Percentiles rank a stretch among this genome's conserved stretches.
These are phyloP conservation scores for Thunnus albacares DNA, from an alignment of 2,797 vertebrate genomes.

Conservation along the genomic window DNA sequence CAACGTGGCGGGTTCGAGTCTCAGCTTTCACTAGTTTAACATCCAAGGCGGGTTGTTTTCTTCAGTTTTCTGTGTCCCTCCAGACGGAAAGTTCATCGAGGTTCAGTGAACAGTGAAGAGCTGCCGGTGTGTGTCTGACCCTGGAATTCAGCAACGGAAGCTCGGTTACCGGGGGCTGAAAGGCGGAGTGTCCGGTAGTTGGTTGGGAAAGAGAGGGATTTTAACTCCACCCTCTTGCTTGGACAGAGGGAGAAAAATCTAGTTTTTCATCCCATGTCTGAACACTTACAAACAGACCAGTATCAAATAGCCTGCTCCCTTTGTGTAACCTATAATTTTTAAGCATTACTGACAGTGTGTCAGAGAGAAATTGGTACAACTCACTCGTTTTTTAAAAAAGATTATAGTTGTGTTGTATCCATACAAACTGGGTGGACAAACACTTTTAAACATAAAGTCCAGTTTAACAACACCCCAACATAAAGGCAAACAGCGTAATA, in stretches of 20 bases:
- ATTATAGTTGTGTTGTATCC: no score
- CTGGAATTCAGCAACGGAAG: slow-evolving; percentile 75
- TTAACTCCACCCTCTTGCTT: slow-evolving; percentile 72
- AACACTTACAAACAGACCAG: neutral
- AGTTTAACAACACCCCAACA: neutral
- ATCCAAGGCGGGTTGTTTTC: neutral
- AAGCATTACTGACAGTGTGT: no score
- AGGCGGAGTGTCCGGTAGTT: slow-evolving; percentile 80
- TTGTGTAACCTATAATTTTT: no score
- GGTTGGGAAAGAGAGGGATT: slow-evolving; percentile 42
- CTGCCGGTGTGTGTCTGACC: slow-evolving; percentile 28
- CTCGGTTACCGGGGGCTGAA: slow-evolving; percentile 49
- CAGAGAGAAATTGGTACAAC: neutral
- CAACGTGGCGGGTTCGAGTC: neutral
- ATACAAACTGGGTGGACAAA: neutral
- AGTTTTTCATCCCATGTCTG: neutral
- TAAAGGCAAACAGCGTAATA: neutral
- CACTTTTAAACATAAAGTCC: neutral
- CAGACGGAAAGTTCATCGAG: neutral
- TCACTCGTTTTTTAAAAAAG: no score
- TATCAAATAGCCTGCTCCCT: no score
- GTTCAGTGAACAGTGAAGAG: neutral
- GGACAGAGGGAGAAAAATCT: slow-evolving; percentile 7
- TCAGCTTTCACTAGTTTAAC: neutral
- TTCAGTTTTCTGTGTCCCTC: no score